Percentiles rank a stretch among this genome's conserved stretches.
These are phyloP conservation scores for Leptobrachium leishanense DNA, from an alignment of 2,113 vertebrate species.

Conservation along the genomic window DNA sequence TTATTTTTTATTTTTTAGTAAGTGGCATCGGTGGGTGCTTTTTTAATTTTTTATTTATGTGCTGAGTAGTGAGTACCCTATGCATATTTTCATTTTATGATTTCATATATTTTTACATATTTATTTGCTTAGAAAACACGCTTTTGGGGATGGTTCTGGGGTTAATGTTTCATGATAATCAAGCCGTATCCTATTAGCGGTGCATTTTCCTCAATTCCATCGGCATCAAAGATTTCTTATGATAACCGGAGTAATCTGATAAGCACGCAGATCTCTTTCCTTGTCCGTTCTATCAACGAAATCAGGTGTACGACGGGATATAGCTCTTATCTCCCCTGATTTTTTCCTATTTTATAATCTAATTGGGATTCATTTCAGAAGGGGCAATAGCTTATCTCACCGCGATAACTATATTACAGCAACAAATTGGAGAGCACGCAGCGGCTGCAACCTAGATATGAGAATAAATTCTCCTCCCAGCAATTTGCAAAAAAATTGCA, in stretches of 20 bases:
- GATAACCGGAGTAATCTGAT: background rate
- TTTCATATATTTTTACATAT: too few species aligned
- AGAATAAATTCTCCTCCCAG: slow-evolving; percentile 18
- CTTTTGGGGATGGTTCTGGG: too few species aligned
- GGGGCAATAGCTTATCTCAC: slow-evolving; percentile 39
- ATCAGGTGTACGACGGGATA: slow-evolving; percentile 18
- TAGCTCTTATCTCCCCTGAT: slow-evolving; percentile 22
- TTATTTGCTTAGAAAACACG: too few species aligned
- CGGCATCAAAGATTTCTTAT: too few species aligned
- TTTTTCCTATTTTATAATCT: slow-evolving; percentile 26
- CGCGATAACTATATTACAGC: slow-evolving; percentile 30
- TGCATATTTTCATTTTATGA: too few species aligned
- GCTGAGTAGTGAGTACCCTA: too few species aligned
- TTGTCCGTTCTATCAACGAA: slow-evolving; percentile 3
- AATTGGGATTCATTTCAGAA: slow-evolving; percentile 36
- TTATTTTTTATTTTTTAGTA: too few species aligned
- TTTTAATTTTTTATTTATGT: too few species aligned
- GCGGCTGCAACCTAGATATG: slow-evolving; percentile 23
- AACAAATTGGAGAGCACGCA: slow-evolving; percentile 28
- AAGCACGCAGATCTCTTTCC: slow-evolving; percentile 1
- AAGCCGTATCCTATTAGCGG: too few species aligned
- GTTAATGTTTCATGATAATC: too few species aligned
- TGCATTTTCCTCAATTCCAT: too few species aligned
- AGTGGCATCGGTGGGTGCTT: too few species aligned
- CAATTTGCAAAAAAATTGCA: slow-evolving; percentile 25